A percentile compares a stretch with the other conserved stretches of the same genome.
phyloP scores from a whole-genome alignment of 1,140 invertebrate species.

The Drosophila nigromelanica region DNA sequence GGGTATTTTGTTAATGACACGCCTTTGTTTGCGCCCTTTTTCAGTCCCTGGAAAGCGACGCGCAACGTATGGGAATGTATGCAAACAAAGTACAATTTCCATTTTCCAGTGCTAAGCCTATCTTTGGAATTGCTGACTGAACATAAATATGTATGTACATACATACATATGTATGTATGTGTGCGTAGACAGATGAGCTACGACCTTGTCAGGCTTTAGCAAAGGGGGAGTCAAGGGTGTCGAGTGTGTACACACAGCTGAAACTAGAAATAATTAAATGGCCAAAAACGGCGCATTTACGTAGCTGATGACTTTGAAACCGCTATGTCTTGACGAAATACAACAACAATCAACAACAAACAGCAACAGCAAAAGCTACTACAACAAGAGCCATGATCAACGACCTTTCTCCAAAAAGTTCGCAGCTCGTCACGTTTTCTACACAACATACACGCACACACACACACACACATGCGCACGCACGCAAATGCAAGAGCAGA shows the following conservation, averaged over 20 bases:
- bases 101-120: background rate
- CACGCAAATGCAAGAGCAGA: constrained; percentile 18
- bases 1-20: background rate
- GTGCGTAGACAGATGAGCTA: constrained; percentile 17
- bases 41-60: background rate
- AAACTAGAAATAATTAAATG: constrained; percentile 75
- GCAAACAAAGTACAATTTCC: constrained; percentile 2
- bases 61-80: background rate
- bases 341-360: constrained; percentile 18
- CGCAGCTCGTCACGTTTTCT: constrained; percentile 78
- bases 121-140: background rate
- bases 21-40: background rate
- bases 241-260: constrained; percentile 27
- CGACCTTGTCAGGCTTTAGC: constrained; percentile 25
- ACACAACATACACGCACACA: constrained; percentile 34
- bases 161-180: constrained; percentile 1
- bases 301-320: constrained; percentile 71
- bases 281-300: constrained; percentile 64
- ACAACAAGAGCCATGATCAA: constrained; percentile 67
- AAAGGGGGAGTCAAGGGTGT: constrained; percentile 8
- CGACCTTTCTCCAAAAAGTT: constrained; percentile 78
- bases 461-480: background rate
- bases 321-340: constrained; percentile 46
- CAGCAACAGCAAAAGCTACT: constrained; percentile 32
- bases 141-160: constrained; percentile 6